phyloP scores from a whole-genome alignment of 2,888 invertebrate genomes.

The Stenolophus ochropezus region DNA sequence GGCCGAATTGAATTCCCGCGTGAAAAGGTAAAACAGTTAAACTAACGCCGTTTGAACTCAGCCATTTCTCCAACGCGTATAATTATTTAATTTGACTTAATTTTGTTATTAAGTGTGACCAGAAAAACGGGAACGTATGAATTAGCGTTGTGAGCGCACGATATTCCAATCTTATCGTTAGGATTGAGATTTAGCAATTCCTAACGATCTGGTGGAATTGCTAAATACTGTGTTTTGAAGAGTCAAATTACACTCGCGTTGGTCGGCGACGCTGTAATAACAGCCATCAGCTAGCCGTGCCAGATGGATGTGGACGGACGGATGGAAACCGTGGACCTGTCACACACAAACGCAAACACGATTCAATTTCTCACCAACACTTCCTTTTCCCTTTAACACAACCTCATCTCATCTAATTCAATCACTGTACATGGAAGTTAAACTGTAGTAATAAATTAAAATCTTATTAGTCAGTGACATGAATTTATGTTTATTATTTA shows the following conservation, averaged over 20 bases:
- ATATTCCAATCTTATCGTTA: slow-evolving; percentile 58
- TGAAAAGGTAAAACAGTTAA: slow-evolving; percentile 1
- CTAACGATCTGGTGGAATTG: slow-evolving; percentile 58
- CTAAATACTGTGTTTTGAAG: slow-evolving; percentile 59
- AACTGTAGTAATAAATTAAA: too few species aligned
- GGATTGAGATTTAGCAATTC: slow-evolving; percentile 43
- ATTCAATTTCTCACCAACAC: slow-evolving; percentile 2
- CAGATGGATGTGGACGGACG: slow-evolving; percentile 20
- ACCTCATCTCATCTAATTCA: too few species aligned
- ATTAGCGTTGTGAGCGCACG: slow-evolving; percentile 43
- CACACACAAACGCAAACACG: not conserved
- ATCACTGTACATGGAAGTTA: too few species aligned
- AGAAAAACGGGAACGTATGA: slow-evolving; percentile 47
- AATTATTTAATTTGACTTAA: slow-evolving; percentile 57
- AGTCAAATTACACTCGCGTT: slow-evolving; percentile 48
- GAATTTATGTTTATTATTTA: too few species aligned
- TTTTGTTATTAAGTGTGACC: slow-evolving; percentile 58
- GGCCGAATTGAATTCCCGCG: not conserved
- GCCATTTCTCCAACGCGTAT: slow-evolving; percentile 33
- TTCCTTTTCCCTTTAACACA: not conserved
- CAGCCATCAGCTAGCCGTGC: slow-evolving; percentile 37
- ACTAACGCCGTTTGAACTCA: slow-evolving; percentile 33
- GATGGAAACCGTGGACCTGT: not conserved
- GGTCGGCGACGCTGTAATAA: slow-evolving; percentile 51
- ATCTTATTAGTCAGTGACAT: too few species aligned